Percentiles rank a stretch among this genome's conserved stretches.
Evolutionary conservation across 2,113 vertebrate species (phyloP).

Genomic region (Lophura nycthemera): DNA sequence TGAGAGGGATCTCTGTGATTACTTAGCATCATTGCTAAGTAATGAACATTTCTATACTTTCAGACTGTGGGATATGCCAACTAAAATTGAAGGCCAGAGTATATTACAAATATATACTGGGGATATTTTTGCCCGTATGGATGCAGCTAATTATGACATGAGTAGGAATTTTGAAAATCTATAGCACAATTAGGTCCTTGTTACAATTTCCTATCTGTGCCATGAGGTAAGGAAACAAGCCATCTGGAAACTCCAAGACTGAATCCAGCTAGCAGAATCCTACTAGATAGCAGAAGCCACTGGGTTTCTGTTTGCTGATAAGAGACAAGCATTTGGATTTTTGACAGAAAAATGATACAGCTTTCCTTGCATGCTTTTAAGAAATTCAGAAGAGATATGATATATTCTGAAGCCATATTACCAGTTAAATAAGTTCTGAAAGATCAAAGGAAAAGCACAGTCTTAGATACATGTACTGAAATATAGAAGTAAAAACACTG

Average conservation of each 20-base stretch:
- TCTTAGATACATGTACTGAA: not conserved
- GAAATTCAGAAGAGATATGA: not conserved
- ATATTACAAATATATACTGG: not conserved
- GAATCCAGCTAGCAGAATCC: not conserved
- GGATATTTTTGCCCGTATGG: not conserved
- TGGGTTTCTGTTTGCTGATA: not conserved
- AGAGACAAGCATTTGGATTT: not conserved
- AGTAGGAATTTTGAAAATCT: not conserved
- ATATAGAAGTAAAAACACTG: not conserved
- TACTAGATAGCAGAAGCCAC: not conserved
- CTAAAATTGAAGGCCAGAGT: not conserved
- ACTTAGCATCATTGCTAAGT: not conserved
- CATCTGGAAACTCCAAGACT: slow-evolving; percentile 1
- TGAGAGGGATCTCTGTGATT: not conserved
- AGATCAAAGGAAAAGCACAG: not conserved
- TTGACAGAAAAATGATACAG: not conserved
- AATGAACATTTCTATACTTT: not conserved
- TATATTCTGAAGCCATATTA: not conserved
- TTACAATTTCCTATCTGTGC: not conserved
- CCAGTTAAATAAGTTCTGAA: not conserved
- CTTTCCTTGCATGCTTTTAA: not conserved
- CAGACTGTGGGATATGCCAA: not conserved
- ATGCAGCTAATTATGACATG: not conserved
- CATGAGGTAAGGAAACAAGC: not conserved
- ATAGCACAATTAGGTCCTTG: not conserved